These are phyloP conservation scores for Urophycis tenuis DNA, from an alignment of 2,797 vertebrate genomes.

Conservation along the genomic window DNA sequence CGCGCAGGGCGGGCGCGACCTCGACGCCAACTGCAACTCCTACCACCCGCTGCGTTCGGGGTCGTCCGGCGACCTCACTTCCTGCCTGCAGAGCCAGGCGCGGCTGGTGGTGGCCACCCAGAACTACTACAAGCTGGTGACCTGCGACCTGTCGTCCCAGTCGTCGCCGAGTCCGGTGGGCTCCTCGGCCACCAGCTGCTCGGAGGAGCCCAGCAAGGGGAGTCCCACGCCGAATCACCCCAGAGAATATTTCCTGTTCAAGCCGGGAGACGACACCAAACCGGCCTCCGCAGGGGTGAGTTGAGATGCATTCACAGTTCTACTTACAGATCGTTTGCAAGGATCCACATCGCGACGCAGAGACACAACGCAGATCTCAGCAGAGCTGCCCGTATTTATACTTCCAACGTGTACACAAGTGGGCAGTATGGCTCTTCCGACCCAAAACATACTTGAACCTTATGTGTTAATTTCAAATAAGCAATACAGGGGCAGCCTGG, in stretches of 20 bases:
- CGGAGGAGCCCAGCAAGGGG: conserved; percentile 83
- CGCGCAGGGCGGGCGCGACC: conserved; percentile 64
- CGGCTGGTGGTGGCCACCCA: conserved; percentile 92
- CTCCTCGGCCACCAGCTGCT: conserved; percentile 91
- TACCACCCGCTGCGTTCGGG: conserved; percentile 69
- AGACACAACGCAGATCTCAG: not conserved
- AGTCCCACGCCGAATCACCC: conserved; percentile 83
- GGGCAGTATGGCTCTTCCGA: too few species aligned
- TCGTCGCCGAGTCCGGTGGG: conserved; percentile 89
- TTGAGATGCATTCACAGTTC: conserved; percentile 29
- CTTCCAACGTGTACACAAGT: not conserved
- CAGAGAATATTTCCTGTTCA: conserved; percentile 92
- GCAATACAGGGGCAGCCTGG: too few species aligned
- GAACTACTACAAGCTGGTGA: conserved; percentile 98
- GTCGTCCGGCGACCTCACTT: conserved; percentile 74
- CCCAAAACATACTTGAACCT: too few species aligned
- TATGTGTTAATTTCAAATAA: not conserved
- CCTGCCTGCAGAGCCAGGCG: conserved; percentile 91
- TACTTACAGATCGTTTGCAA: not conserved
- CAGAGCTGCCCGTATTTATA: not conserved
- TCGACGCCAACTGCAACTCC: conserved; percentile 95
- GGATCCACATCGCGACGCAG: too few species aligned
- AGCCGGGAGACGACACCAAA: conserved; percentile 59
- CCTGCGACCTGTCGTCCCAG: conserved; percentile 92
- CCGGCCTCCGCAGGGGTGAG: not conserved